Evolutionary conservation across 2,797 vertebrate genomes (phyloP), one percentile per base, ranked within the genome.

Genomic region (Aldrovandia affinis): DNA sequence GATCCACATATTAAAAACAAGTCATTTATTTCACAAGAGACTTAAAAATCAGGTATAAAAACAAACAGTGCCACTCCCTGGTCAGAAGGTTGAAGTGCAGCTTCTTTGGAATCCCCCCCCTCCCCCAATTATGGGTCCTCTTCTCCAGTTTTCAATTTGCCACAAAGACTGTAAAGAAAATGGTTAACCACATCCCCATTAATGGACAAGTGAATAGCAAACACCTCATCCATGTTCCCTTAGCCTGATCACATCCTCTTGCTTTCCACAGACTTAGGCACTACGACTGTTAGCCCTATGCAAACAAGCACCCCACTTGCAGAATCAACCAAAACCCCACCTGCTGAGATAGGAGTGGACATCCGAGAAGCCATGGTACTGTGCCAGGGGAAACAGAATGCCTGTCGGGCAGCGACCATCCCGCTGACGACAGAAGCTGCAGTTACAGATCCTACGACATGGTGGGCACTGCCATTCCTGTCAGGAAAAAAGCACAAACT

Each of bases 361-460:
- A 0, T 96, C 93, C 14, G 92, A 94, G 89, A 95, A 96, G 33
- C 95, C 95, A 10, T 93, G 93, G 86, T 95, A 93, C 83, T 95
- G 94, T 25, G 95, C 95, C 84, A 96, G 86, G 0, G 95, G 95
- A 80, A 95, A 93, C 55, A 96, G 89, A 79, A 96, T 96, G 57
- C 95, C 95, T 0, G 95, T 96, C 0, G 95, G 95, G 83, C 94
- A 95, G 57, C 92, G 93, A 1, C 95, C 95, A 0, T 96, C 95
- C 0, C 94, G 92, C 83, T 92, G 92, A 0, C 95, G 95, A 84
- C 95, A 96, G 88, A 95, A 95, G 87, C 95, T 96, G 86, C 95
- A 96, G 90, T 96, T 96, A 85, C 95, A 96, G 84, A 96, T 96
- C 0, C 92, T 93, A 81, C 95, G 91, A 81, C 95, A 96, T 2